Evolutionary conservation across 1,140 invertebrate species (phyloP).

Genomic region (Chrysomallon squamiferum): DNA sequence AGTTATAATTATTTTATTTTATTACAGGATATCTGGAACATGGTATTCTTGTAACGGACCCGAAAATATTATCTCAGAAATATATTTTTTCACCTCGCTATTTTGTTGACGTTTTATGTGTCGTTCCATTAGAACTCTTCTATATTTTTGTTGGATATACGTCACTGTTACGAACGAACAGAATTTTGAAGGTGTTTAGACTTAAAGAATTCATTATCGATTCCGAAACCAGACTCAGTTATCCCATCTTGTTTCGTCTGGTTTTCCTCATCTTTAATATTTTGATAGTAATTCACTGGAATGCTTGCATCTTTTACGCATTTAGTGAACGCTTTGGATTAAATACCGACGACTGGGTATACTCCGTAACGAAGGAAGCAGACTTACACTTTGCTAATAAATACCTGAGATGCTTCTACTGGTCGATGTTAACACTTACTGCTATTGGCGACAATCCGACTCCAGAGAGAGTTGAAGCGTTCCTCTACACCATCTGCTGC

Average conservation of each 20-base stretch:
- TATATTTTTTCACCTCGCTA: conserved; percentile 75
- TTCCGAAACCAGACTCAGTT: conserved; percentile 90
- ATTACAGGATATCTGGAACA: conserved; percentile 75
- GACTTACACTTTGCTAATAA: conserved; percentile 44
- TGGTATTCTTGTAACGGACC: conserved; percentile 86
- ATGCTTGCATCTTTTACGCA: conserved; percentile 89
- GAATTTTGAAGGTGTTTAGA: conserved; percentile 76
- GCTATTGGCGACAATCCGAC: conserved; percentile 77
- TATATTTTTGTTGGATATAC: conserved; percentile 70
- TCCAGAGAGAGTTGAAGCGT: conserved; percentile 49
- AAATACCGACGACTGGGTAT: conserved; percentile 85
- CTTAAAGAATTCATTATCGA: conserved; percentile 89
- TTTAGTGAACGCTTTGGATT: conserved; percentile 76
- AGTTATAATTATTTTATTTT: too few relatives aligned
- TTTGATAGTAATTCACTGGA: conserved; percentile 93
- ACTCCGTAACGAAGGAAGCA: conserved; percentile 57
- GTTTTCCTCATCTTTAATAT: conserved; percentile 78
- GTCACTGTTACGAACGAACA: conserved; percentile 79
- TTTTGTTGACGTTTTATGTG: conserved; percentile 74
- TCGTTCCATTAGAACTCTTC: conserved; percentile 85
- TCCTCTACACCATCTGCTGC: conserved; percentile 54
- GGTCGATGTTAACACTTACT: conserved; percentile 93
- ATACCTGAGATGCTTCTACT: conserved; percentile 89
- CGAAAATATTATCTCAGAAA: conserved; percentile 74
- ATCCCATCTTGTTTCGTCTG: conserved; percentile 75